These are phyloP conservation scores for Ephialtes manifestator DNA, from an alignment of 2,888 invertebrate species.

Conservation along the genomic window DNA sequence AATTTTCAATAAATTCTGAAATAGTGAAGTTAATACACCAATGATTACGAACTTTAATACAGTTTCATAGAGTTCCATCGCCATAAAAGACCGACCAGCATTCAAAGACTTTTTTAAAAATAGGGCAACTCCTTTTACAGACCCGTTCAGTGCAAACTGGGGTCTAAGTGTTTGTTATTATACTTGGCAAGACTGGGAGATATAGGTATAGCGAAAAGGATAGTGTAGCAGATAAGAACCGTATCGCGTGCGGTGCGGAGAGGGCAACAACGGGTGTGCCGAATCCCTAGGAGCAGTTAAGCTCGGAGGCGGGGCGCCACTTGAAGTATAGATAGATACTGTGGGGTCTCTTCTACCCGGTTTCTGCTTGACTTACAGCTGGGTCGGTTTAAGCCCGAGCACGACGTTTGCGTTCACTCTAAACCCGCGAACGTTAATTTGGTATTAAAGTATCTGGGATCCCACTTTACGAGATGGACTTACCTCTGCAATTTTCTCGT, in stretches of 20 bases:
- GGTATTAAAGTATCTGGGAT: constrained; percentile 52
- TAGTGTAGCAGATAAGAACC: constrained; percentile 18
- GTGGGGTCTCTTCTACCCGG: constrained; percentile 8
- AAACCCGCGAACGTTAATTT: constrained; percentile 48
- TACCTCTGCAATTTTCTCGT: constrained; percentile 38
- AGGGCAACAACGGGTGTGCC: constrained; percentile 56
- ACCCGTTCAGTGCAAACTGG: neutral
- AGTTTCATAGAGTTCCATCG: neutral
- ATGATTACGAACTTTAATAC: neutral
- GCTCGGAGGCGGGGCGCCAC: constrained; percentile 1
- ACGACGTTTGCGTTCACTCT: constrained; percentile 36
- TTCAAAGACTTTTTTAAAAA: neutral
- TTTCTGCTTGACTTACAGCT: constrained; percentile 34
- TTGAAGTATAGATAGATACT: constrained; percentile 21
- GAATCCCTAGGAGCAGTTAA: constrained; percentile 15
- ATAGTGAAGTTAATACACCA: neutral
- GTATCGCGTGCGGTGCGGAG: constrained; percentile 65
- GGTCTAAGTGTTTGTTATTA: constrained; percentile 22
- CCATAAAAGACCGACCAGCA: neutral
- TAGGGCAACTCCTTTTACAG: neutral
- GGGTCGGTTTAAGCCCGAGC: constrained; percentile 8
- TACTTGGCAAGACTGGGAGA: neutral
- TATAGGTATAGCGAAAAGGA: constrained; percentile 12
- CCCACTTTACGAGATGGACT: constrained; percentile 44
- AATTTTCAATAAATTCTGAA: neutral